Percentiles rank a stretch among this genome's conserved stretches.
These are phyloP conservation scores for Harpalus rubripes DNA, from an alignment of 2,888 invertebrate genomes.

Conservation along the genomic window DNA sequence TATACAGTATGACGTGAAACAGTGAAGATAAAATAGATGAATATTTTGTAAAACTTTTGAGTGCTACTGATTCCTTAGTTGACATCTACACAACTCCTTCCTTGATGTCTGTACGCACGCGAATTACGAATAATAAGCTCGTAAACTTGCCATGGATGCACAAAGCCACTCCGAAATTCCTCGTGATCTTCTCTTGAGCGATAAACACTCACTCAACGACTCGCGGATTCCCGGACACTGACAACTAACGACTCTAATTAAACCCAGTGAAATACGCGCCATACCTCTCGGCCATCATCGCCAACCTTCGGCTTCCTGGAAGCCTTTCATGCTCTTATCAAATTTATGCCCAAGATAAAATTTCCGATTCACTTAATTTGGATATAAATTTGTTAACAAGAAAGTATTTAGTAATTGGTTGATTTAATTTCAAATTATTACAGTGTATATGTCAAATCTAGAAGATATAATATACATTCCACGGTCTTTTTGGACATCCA, in stretches of 20 bases:
- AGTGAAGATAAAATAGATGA: not conserved
- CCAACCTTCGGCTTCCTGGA: constrained; percentile 9
- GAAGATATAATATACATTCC: too few relatives aligned
- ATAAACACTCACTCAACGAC: constrained; percentile 61
- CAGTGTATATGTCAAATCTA: too few relatives aligned
- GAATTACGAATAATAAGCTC: constrained; percentile 62
- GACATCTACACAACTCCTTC: constrained; percentile 32
- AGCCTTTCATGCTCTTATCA: constrained; percentile 26
- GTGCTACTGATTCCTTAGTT: not conserved
- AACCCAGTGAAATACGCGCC: constrained; percentile 48
- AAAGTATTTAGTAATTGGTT: constrained; percentile 40
- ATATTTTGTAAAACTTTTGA: constrained; percentile 31
- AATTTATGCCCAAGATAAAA: constrained; percentile 25
- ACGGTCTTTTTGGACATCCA: too few relatives aligned
- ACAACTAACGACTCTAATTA: constrained; percentile 59
- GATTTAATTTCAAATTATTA: not conserved
- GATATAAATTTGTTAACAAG: constrained; percentile 48
- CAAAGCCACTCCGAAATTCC: constrained; percentile 46
- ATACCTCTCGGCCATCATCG: constrained; percentile 17
- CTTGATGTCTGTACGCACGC: constrained; percentile 54
- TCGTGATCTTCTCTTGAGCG: constrained; percentile 26
- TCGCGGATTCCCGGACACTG: constrained; percentile 16
- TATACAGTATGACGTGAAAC: too few relatives aligned
- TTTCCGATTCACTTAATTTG: constrained; percentile 33
- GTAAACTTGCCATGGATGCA: constrained; percentile 61